These are phyloP conservation scores for Oncorhynchus kisutch DNA, from an alignment of 2,113 vertebrate genomes.

Conservation along the genomic window DNA sequence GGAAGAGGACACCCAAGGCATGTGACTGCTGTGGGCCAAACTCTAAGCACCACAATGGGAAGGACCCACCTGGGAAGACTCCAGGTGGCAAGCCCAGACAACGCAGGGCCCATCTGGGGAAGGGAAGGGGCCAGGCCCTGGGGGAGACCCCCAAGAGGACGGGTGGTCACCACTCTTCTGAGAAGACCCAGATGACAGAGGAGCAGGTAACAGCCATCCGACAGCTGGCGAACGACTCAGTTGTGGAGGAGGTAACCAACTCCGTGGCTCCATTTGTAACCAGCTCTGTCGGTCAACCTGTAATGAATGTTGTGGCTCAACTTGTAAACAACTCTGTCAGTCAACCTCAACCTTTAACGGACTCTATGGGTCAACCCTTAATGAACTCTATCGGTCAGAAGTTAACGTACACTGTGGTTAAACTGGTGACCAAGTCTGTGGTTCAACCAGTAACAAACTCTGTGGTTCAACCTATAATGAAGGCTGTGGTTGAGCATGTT, in stretches of 20 bases:
- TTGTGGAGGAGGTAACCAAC: conserved; percentile 4
- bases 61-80: conserved; percentile 2
- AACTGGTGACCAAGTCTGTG: too few relatives aligned
- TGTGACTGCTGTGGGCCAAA: conserved; percentile 76
- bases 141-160: conserved; percentile 47
- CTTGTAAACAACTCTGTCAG: too few relatives aligned
- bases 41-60: conserved; percentile 52
- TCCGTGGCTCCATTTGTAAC: too few relatives aligned
- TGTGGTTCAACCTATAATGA: too few relatives aligned
- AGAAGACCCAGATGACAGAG: background rate
- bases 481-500: background rate
- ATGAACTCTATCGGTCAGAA: too few relatives aligned
- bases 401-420: too few relatives aligned
- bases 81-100: conserved; percentile 32
- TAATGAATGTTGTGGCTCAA: too few relatives aligned
- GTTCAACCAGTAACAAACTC: too few relatives aligned
- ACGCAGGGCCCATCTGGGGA: conserved; percentile 37
- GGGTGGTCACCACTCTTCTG: background rate
- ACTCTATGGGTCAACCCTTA: too few relatives aligned
- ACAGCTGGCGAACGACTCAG: conserved; percentile 25
- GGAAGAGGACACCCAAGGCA: conserved; percentile 74
- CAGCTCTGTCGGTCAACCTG: too few relatives aligned
- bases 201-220: background rate
- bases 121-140: conserved; percentile 28
- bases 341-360: too few relatives aligned